Evolutionary conservation across 2,113 vertebrate genomes (phyloP), one percentile per base, ranked within the genome.

Genomic region (Myocastor coypus): DNA sequence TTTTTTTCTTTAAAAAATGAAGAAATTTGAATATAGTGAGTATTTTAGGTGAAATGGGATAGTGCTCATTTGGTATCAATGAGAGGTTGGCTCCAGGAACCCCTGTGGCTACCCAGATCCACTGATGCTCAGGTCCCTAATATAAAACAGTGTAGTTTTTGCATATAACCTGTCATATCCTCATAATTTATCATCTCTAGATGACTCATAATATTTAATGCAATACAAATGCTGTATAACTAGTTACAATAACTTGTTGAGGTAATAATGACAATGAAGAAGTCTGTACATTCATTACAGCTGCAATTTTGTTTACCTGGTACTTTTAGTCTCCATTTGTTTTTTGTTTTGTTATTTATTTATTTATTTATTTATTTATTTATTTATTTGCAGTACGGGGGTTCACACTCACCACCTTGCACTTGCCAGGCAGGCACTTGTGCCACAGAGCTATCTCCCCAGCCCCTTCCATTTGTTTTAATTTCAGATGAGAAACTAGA

Each of bases 21-120:
- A 42, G 32, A 95, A 93, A 91, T 92, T 92, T 63, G 83, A 86
- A 86, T 88, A 69, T 52, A 34, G 34, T 46, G 46, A 91, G 1
- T 71, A 66, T 89, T 63, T 92, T 59, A 89, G 73, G 24, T 82
- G 52, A 68, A 94, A 89, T 81, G 84, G 69, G 61, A 46, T 32
- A 46, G 30, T 52, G 34, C 22, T 78, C 20, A 59, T 63, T 89
- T 77, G 22, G 7, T n/a, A 14, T n/a, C 30, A 24, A 37, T 69
- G 75, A 26, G 50, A 37, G 50, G 28, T 77, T 42, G 68, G n/a
- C 77, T 83, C 64, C 14, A 11, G 87, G 68, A 40, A 57, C n/a
- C 46, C n/a, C 22, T 16, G 1, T 57, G 87, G 66, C n/a, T 73
- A 55, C 71, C 75, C 24, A 42, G 28, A 50, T 37, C 34, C 40